These are phyloP conservation scores for Hyles euphorbiae DNA, from an alignment of 1,140 invertebrate species.

Conservation along the genomic window DNA sequence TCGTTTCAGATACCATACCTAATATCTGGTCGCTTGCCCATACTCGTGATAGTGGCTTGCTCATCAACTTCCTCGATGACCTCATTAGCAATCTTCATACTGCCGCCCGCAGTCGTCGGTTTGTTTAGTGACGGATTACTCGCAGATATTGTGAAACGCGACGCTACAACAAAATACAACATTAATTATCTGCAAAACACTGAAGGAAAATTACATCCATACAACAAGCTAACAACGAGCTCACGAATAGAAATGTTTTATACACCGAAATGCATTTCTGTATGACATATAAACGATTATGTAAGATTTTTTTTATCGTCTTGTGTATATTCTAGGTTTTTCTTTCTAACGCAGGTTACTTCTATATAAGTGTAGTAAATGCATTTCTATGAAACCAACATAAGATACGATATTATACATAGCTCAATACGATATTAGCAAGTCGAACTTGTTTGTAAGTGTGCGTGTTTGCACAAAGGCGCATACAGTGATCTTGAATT, in stretches of 20 bases:
- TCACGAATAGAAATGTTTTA: neutral
- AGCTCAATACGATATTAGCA: no score
- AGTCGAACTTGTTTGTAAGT: no score
- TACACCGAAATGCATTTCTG: no score
- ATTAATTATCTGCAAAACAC: neutral
- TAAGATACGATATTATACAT: no score
- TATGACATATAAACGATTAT: no score
- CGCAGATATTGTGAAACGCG: slow-evolving; percentile 55
- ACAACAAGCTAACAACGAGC: neutral
- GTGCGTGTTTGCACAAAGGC: no score
- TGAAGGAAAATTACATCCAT: neutral
- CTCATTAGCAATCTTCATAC: slow-evolving; percentile 83
- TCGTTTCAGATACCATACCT: slow-evolving; percentile 27
- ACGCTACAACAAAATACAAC: slow-evolving; percentile 22
- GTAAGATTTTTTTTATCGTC: no score
- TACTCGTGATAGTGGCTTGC: slow-evolving; percentile 85
- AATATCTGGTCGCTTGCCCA: slow-evolving; percentile 75
- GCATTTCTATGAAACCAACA: no score
- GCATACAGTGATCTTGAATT: no score
- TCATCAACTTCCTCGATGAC: slow-evolving; percentile 90
- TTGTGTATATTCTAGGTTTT: no score
- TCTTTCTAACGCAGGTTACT: no score
- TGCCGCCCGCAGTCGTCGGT: slow-evolving; percentile 69
- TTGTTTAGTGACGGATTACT: slow-evolving; percentile 61
- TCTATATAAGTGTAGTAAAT: no score